Percentiles rank a stretch among this genome's conserved stretches.
Conservation (phyloP, 2,888 invertebrate genomes). For the Spodoptera picta region DNA sequence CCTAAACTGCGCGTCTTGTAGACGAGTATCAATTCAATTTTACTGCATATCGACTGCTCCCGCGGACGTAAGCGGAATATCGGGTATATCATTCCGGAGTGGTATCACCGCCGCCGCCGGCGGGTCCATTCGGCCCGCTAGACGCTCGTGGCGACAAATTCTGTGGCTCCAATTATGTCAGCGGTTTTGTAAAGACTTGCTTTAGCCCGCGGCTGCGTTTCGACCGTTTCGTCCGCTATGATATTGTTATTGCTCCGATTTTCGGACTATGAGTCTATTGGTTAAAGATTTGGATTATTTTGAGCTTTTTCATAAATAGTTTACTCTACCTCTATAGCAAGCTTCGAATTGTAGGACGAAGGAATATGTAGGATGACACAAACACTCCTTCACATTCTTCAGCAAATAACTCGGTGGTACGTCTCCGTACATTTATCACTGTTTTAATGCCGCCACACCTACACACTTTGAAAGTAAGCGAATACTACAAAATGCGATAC, state of each 20-base stretch:
- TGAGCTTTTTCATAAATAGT: not conserved
- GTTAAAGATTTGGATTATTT: not conserved
- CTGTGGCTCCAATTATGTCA: constrained; percentile 50
- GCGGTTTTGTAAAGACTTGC: constrained; percentile 50
- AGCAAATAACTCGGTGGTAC: constrained; percentile 18
- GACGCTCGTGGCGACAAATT: constrained; percentile 52
- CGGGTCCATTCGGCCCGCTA: constrained; percentile 52
- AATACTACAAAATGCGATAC: constrained; percentile 54
- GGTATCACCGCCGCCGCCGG: constrained; percentile 47
- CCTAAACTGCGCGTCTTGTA: constrained; percentile 49
- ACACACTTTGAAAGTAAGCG: constrained; percentile 50
- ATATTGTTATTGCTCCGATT: constrained; percentile 15
- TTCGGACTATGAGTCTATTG: constrained; percentile 1
- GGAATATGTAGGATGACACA: not conserved
- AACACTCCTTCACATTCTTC: constrained; percentile 3
- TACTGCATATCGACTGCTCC: constrained; percentile 67
- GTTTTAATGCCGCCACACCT: constrained; percentile 38
- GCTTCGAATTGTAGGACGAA: not conserved
- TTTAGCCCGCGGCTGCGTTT: constrained; percentile 40
- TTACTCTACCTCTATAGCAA: not conserved
- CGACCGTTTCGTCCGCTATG: constrained; percentile 9
- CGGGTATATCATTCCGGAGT: constrained; percentile 29
- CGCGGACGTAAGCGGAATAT: constrained; percentile 59
- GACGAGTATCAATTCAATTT: constrained; percentile 62
- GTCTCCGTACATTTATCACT: constrained; percentile 32